Evolutionary conservation across 2,113 vertebrate genomes (phyloP), one percentile per base, ranked within the genome.

Genomic region (Myotis davidii): DNA sequence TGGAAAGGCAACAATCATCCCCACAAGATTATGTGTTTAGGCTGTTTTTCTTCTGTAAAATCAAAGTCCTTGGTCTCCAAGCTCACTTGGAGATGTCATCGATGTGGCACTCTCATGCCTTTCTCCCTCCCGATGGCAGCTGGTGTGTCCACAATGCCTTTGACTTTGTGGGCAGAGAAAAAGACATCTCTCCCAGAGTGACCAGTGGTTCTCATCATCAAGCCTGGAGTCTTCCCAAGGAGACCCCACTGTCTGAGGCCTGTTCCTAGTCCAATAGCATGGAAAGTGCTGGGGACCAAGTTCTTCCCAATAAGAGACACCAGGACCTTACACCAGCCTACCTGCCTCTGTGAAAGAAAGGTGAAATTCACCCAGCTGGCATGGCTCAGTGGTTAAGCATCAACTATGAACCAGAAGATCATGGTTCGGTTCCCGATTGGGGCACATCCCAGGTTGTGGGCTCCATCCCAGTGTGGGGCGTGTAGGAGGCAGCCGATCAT

Each of bases 1-100:
- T 45, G 56, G 65, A 94, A 95, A 95, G 86, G 34, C 72, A 96
- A 39, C 45, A 72, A 74, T 45, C 50, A 70, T 13, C 32, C 70
- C 2, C 29, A 61, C 0, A 29, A 89, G 45, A 50, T 39, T 34
- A 8, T 0, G 0, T 48, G 23, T 50, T 72, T 25, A 27, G 67
- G 27, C 25, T 85, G 7, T 79, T 91, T 92, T 83, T 74, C 65
- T 64, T 88, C 52, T 74, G 18, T 67, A 79, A 82, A 86, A 79
- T 91, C 69, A 45, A 96, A 88, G 64, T 72, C 29, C 59, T 88
- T 69, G 52, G 50, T 32, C 45, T 10, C 32, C 64, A 48, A 34
- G 77, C 20, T 78, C 56, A n/a, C 50, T 10, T 39, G 23, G 73
- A 52, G 56, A 83, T 73, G 32, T 77, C 61, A 20, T 39, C 1